phyloP scores from a whole-genome alignment of 2,888 invertebrate genomes.

The Synanthedon myopaeformis region DNA sequence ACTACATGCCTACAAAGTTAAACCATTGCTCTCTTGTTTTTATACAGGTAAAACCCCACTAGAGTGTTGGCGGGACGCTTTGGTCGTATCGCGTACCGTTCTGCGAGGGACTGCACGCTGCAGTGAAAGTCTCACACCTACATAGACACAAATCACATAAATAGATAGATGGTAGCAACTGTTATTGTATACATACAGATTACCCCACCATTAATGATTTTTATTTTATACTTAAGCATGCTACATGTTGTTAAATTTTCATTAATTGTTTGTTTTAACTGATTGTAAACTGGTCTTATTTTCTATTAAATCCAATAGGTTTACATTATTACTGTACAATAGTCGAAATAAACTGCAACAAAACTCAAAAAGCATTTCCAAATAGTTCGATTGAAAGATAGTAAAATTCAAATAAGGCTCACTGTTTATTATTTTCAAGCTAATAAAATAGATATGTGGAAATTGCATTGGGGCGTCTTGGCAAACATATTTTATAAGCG shows the following conservation, averaged over 20 bases:
- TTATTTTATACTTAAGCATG: too few species aligned
- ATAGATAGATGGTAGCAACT: not conserved
- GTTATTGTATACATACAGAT: not conserved
- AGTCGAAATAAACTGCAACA: not conserved
- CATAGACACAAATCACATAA: not conserved
- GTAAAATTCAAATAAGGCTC: not conserved
- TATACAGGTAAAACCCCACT: constrained; percentile 59
- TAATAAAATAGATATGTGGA: constrained; percentile 40
- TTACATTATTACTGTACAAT: constrained; percentile 5
- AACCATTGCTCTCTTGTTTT: constrained; percentile 3
- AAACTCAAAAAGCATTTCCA: not conserved
- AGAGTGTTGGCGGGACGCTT: constrained; percentile 36
- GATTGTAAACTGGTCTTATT: too few species aligned
- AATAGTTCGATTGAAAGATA: constrained; percentile 6
- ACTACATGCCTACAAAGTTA: too few species aligned
- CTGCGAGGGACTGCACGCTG: constrained; percentile 11
- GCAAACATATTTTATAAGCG: constrained; percentile 38
- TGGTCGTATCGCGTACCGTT: constrained; percentile 16
- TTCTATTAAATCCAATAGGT: too few species aligned
- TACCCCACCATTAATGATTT: too few species aligned
- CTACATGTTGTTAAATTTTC: too few species aligned
- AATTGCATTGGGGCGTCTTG: constrained; percentile 35
- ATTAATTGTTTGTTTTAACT: too few species aligned
- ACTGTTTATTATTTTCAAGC: not conserved
- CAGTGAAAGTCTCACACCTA: not conserved